Evolutionary conservation across 2,797 vertebrate species (phyloP).

Genomic region (Babyrousa celebensis): DNA sequence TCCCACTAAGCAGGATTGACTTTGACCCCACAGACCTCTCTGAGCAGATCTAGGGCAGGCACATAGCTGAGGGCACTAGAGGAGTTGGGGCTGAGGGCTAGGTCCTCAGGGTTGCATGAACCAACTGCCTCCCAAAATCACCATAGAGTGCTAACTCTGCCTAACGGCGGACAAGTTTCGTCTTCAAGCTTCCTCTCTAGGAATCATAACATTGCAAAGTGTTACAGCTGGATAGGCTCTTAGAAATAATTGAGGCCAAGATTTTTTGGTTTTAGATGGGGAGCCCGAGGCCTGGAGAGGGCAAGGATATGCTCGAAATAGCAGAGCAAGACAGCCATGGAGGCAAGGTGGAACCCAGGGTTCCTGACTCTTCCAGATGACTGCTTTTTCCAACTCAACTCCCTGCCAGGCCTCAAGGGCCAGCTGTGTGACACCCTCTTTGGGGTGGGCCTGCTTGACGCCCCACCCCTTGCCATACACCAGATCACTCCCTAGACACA

Average conservation of each 20-base stretch:
- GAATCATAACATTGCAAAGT: conserved; percentile 10
- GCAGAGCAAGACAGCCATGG: neutral
- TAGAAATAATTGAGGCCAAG: neutral
- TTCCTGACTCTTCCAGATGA: conserved; percentile 14
- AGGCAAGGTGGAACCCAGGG: neutral
- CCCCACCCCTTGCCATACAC: neutral
- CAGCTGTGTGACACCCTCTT: neutral
- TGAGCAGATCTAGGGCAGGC: neutral
- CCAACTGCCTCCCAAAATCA: neutral
- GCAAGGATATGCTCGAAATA: conserved; percentile 27
- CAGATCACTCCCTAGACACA: neutral
- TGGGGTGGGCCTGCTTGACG: neutral
- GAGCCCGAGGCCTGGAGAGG: conserved; percentile 18
- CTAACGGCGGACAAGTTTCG: neutral
- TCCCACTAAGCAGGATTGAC: neutral
- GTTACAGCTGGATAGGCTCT: neutral
- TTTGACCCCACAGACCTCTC: neutral
- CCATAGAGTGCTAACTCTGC: neutral
- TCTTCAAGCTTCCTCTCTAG: conserved; percentile 40
- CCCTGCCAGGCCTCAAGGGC: neutral
- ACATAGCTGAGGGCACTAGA: neutral
- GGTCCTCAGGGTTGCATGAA: neutral
- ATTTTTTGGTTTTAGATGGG: conserved; percentile 11
- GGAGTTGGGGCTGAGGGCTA: neutral
- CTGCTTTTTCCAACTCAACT: conserved; percentile 20